A percentile compares a stretch with the other conserved stretches of the same genome.
Conservation (phyloP, 2,888 invertebrate genomes). For the Drosophila fungiperda region DNA sequence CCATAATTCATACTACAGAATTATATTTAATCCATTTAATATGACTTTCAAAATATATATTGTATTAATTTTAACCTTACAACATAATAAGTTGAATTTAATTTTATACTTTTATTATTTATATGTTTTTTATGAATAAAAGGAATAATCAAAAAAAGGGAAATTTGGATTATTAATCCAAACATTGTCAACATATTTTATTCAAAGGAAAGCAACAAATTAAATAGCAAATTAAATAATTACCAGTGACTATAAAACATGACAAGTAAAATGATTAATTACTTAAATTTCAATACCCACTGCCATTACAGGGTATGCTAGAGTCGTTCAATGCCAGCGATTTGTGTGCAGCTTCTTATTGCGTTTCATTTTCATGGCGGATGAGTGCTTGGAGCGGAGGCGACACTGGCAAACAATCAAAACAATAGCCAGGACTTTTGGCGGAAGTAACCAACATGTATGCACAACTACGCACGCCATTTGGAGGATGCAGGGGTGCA, state of each 20-base stretch:
- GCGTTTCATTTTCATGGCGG: slow-evolving; percentile 1
- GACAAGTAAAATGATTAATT: not conserved
- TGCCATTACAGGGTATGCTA: not conserved
- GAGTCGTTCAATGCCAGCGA: slow-evolving; percentile 1
- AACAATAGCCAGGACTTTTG: slow-evolving; percentile 40
- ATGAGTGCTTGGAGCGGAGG: slow-evolving; percentile 31
- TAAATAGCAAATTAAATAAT: not conserved
- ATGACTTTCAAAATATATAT: not conserved
- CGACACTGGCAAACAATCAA: slow-evolving; percentile 45
- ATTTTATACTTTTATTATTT: not conserved
- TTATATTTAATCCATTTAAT: not conserved
- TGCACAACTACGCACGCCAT: not conserved
- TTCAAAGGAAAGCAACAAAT: not conserved
- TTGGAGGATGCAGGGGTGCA: not conserved
- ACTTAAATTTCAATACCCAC: not conserved
- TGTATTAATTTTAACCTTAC: not conserved
- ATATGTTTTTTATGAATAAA: not conserved
- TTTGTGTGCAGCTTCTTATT: slow-evolving; percentile 1
- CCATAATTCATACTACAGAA: not conserved
- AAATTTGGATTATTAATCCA: too few species aligned
- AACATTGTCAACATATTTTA: not conserved
- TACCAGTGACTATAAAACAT: not conserved
- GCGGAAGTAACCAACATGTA: slow-evolving; percentile 30
- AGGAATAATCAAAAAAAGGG: not conserved
- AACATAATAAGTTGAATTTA: not conserved